These are phyloP conservation scores for Condylostylus longicornis DNA, from an alignment of 1,140 invertebrate species.

Conservation along the genomic window DNA sequence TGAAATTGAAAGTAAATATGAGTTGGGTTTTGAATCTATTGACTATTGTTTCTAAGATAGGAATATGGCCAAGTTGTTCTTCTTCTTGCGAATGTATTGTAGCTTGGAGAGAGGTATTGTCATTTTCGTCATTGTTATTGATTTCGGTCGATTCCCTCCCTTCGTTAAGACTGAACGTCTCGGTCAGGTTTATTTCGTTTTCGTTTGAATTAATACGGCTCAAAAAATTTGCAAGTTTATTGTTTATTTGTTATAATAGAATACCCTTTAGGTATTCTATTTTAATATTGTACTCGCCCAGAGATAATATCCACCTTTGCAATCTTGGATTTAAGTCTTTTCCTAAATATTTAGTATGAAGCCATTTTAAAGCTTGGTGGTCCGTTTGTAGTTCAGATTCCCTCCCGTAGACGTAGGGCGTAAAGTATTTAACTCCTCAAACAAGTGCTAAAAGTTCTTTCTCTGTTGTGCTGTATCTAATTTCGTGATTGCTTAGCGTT, in stretches of 20 bases:
- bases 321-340: slow-evolving; percentile 13
- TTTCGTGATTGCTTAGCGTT: slow-evolving; percentile 30
- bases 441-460: slow-evolving; percentile 39
- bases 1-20: neutral
- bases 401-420: slow-evolving; percentile 33
- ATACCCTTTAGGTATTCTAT: slow-evolving; percentile 23
- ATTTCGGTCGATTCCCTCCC: slow-evolving; percentile 2
- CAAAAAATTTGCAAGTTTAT: slow-evolving; percentile 11
- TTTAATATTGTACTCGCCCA: slow-evolving; percentile 7
- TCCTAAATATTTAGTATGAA: slow-evolving; percentile 33
- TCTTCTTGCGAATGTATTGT: slow-evolving; percentile 5
- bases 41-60: slow-evolving; percentile 7
- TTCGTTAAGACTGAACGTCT: slow-evolving; percentile 5
- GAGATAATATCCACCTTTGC: neutral
- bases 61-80: slow-evolving; percentile 6
- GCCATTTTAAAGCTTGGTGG: slow-evolving; percentile 34
- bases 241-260: too few species aligned
- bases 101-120: slow-evolving; percentile 5
- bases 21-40: slow-evolving; percentile 7
- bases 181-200: slow-evolving; percentile 4
- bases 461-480: slow-evolving; percentile 30
- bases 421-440: slow-evolving; percentile 33
- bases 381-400: slow-evolving; percentile 37
- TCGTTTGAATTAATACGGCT: slow-evolving; percentile 4
- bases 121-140: slow-evolving; percentile 3